phyloP scores from a whole-genome alignment of 2,113 vertebrate species.

The Lycaon pictus region DNA sequence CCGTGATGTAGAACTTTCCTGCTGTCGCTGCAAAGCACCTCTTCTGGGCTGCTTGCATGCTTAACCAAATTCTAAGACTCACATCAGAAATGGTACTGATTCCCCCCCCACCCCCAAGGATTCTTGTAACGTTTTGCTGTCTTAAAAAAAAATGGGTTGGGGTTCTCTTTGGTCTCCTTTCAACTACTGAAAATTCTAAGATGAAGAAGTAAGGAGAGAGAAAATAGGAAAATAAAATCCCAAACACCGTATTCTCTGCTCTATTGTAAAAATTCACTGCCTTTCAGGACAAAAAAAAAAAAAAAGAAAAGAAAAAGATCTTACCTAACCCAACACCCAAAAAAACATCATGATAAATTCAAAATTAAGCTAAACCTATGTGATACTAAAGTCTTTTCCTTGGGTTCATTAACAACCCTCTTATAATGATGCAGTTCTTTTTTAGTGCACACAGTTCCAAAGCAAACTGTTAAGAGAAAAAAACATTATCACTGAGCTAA shows the following conservation, averaged over 20 bases:
- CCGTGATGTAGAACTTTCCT: background rate
- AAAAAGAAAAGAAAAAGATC: background rate
- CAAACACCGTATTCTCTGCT: slow-evolving; percentile 24
- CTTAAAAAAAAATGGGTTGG: background rate
- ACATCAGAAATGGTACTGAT: background rate
- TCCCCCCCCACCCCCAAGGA: background rate
- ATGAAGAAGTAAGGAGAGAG: background rate
- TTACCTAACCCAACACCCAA: slow-evolving; percentile 3
- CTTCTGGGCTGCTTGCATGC: background rate
- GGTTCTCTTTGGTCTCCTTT: background rate
- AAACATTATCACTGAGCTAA: slow-evolving; percentile 59
- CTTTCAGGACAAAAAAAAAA: background rate
- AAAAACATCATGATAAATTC: slow-evolving; percentile 9
- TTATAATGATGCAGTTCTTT: background rate
- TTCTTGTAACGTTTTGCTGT: slow-evolving; percentile 21
- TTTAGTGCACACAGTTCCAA: slow-evolving; percentile 36
- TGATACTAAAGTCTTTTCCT: background rate
- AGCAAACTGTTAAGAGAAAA: slow-evolving; percentile 47
- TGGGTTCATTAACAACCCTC: background rate
- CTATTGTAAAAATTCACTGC: background rate
- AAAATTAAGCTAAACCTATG: slow-evolving; percentile 12
- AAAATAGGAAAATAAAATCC: background rate
- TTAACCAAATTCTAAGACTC: slow-evolving; percentile 10
- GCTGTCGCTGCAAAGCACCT: background rate
- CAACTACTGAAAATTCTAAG: slow-evolving; percentile 37